These are phyloP conservation scores for Pogonocherus hispidulus DNA, from an alignment of 2,888 invertebrate genomes.

Conservation along the genomic window DNA sequence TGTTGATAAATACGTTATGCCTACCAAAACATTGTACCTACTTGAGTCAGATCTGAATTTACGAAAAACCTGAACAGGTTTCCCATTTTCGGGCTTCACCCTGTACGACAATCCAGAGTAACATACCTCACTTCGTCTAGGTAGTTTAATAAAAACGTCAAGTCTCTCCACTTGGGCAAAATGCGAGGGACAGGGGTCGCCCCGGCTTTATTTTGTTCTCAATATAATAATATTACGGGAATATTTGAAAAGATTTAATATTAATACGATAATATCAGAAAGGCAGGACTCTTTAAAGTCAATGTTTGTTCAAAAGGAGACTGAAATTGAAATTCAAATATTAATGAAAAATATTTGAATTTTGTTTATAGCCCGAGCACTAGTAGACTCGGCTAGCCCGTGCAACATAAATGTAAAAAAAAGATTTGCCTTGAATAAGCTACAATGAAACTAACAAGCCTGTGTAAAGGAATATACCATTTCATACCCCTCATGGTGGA, in stretches of 20 bases:
- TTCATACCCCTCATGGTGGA: no score
- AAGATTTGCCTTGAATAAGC: no score
- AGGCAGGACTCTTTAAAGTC: slow-evolving; percentile 48
- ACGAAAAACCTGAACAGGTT: background rate
- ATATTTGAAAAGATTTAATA: slow-evolving; percentile 48
- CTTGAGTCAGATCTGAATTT: no score
- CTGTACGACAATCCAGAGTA: slow-evolving; percentile 53
- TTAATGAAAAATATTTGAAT: slow-evolving; percentile 39
- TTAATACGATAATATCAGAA: slow-evolving; percentile 50
- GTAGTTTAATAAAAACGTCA: slow-evolving; percentile 65
- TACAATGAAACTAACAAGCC: background rate
- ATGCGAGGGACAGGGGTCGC: slow-evolving; percentile 41
- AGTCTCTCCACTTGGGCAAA: slow-evolving; percentile 49
- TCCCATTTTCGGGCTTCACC: background rate
- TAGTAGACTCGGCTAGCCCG: background rate
- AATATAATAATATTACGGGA: slow-evolving; percentile 41
- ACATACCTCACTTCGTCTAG: slow-evolving; percentile 58
- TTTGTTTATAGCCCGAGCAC: slow-evolving; percentile 27
- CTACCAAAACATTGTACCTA: no score
- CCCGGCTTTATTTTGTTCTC: slow-evolving; percentile 39
- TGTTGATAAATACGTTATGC: no score
- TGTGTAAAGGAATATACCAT: no score
- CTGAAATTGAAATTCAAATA: slow-evolving; percentile 46
- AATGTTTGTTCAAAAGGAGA: slow-evolving; percentile 49
- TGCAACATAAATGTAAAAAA: no score